Percentiles rank a stretch among this genome's conserved stretches.
phyloP scores from a whole-genome alignment of 2,797 vertebrate species.

The Nannoperca australis region DNA sequence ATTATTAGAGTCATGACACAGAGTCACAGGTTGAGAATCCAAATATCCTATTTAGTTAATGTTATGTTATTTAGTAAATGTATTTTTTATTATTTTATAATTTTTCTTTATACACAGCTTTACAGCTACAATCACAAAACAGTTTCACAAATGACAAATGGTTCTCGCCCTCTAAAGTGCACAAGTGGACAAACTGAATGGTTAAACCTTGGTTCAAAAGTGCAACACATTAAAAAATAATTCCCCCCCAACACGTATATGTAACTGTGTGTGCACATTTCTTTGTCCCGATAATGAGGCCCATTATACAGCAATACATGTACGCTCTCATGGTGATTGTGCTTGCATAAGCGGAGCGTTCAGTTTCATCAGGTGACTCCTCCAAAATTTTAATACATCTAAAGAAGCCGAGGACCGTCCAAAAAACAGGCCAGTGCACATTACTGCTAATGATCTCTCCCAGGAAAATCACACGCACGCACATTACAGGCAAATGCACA shows the following conservation, averaged over 20 bases:
- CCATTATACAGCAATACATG: constrained; percentile 5
- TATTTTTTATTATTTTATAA: not conserved
- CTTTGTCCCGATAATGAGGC: constrained; percentile 54
- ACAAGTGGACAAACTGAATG: not conserved
- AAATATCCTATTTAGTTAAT: not conserved
- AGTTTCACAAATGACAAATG: not conserved
- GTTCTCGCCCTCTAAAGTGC: not conserved
- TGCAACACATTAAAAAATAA: constrained; percentile 33
- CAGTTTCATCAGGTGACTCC: constrained; percentile 65
- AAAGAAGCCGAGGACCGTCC: constrained; percentile 48
- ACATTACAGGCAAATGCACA: constrained; percentile 2
- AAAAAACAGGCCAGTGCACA: constrained; percentile 62
- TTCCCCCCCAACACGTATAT: not conserved
- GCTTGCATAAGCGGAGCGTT: constrained; percentile 66
- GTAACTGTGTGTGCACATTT: constrained; percentile 30
- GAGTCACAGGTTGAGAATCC: not conserved
- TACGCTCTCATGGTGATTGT: constrained; percentile 30
- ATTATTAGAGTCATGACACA: not conserved
- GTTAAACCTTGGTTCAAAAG: constrained; percentile 19
- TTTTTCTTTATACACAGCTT: not conserved
- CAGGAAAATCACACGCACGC: constrained; percentile 38
- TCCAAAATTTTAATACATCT: constrained; percentile 68
- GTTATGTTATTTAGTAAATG: not conserved
- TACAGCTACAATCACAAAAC: not conserved
- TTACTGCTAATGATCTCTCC: constrained; percentile 65